Evolutionary conservation across 2,888 invertebrate species (phyloP).

Genomic region (Cheilosia grossa): DNA sequence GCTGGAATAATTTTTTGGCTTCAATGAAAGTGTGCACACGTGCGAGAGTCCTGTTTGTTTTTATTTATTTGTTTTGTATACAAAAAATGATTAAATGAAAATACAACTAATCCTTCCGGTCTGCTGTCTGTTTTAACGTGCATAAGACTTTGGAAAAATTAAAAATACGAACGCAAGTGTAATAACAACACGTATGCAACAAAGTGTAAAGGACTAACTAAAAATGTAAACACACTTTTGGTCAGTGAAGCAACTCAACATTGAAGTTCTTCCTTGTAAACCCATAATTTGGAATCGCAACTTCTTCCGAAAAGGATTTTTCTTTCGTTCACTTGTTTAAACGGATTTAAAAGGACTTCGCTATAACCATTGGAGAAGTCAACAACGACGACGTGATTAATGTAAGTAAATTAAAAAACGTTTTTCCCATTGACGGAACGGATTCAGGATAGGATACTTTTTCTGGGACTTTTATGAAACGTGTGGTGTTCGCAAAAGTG

Average conservation of each 20-base stretch:
- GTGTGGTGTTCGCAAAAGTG: background rate
- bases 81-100: background rate
- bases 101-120: constrained; percentile 6
- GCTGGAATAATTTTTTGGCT: no score
- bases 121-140: constrained; percentile 29
- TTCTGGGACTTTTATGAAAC: background rate
- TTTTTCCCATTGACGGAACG: background rate
- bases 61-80: no score
- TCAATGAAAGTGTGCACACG: no score
- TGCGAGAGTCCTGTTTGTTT: background rate
- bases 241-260: background rate
- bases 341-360: constrained; percentile 19
- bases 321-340: background rate
- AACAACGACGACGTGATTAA: constrained; percentile 44
- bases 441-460: constrained; percentile 10
- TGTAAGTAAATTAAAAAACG: constrained; percentile 50
- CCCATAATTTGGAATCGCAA: background rate
- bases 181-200: constrained; percentile 2
- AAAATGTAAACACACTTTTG: constrained; percentile 15
- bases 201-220: constrained; percentile 49
- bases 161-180: constrained; percentile 37
- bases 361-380: constrained; percentile 9
- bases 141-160: constrained; percentile 15
- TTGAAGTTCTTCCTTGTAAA: background rate
- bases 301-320: constrained; percentile 12